These are phyloP conservation scores for Trichacis sp. DNA, from an alignment of 2,888 invertebrate species.

Conservation along the genomic window DNA sequence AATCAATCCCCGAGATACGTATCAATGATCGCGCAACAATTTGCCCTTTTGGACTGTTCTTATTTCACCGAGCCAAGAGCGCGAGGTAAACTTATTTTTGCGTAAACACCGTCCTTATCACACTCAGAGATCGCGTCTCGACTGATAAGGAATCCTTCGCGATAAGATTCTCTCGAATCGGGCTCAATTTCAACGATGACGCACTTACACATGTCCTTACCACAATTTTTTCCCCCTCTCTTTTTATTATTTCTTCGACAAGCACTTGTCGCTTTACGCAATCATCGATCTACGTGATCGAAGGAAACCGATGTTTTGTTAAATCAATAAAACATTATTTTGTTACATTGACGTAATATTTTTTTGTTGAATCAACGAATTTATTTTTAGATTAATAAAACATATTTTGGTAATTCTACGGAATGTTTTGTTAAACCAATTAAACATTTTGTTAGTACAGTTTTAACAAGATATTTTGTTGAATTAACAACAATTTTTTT, in stretches of 20 bases:
- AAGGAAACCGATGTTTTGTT: not conserved
- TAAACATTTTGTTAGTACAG: no score
- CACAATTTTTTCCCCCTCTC: not conserved
- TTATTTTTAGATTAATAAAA: no score
- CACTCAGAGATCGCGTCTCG: constrained; percentile 18
- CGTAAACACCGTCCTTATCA: constrained; percentile 35
- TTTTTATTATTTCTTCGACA: not conserved
- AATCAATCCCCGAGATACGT: constrained; percentile 25
- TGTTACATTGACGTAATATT: no score
- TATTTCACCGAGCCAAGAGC: constrained; percentile 30
- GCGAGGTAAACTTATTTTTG: constrained; percentile 31
- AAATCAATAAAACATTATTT: no score
- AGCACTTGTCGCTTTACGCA: not conserved
- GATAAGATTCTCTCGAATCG: constrained; percentile 25
- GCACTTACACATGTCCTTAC: constrained; percentile 12
- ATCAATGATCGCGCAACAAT: constrained; percentile 21
- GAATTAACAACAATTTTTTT: no score
- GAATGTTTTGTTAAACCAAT: no score
- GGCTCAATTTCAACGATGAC: constrained; percentile 15
- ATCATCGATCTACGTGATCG: not conserved
- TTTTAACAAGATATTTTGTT: no score
- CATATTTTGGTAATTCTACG: no score
- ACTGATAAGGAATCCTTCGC: constrained; percentile 28
- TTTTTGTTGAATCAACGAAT: no score
- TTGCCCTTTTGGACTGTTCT: constrained; percentile 40